Evolutionary conservation across 2,888 invertebrate species (phyloP).

Genomic region (Dolomedes plantarius): DNA sequence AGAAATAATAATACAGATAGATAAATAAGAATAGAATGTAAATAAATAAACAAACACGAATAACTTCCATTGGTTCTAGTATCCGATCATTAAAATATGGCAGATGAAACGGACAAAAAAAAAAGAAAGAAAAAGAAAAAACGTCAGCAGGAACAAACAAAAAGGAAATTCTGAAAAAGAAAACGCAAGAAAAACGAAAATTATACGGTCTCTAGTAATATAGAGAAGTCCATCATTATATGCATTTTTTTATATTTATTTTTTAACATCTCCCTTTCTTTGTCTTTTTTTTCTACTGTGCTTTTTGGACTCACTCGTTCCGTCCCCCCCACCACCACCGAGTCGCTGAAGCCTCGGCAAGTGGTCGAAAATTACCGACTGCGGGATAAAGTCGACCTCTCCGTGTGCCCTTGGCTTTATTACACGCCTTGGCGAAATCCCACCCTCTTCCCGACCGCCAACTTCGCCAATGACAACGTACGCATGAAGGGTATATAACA

Average conservation of each 20-base stretch:
- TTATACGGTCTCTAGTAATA: constrained; percentile 60
- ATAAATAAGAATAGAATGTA: constrained; percentile 8
- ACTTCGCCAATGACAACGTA: constrained; percentile 44
- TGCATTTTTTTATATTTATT: constrained; percentile 30
- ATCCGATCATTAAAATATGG: constrained; percentile 52
- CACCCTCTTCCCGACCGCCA: constrained; percentile 30
- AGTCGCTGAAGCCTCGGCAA: constrained; percentile 36
- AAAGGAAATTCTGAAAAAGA: constrained; percentile 3
- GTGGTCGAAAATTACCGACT: constrained; percentile 66
- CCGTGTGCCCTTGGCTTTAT: constrained; percentile 55
- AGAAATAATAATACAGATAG: background rate
- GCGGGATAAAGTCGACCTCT: constrained; percentile 28
- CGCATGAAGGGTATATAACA: background rate
- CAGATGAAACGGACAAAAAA: constrained; percentile 19
- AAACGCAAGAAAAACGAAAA: constrained; percentile 52
- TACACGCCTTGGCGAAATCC: constrained; percentile 41
- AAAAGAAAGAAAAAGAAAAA: background rate
- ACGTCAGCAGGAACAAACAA: background rate
- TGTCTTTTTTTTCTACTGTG: constrained; percentile 2
- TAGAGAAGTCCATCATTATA: constrained; percentile 60
- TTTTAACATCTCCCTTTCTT: background rate
- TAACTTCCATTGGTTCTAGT: constrained; percentile 1
- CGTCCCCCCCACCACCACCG: constrained; percentile 11
- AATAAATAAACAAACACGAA: constrained; percentile 20
- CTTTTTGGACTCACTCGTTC: background rate